These are phyloP conservation scores for Nothura maculosa DNA, from an alignment of 2,797 vertebrate genomes.

Conservation along the genomic window DNA sequence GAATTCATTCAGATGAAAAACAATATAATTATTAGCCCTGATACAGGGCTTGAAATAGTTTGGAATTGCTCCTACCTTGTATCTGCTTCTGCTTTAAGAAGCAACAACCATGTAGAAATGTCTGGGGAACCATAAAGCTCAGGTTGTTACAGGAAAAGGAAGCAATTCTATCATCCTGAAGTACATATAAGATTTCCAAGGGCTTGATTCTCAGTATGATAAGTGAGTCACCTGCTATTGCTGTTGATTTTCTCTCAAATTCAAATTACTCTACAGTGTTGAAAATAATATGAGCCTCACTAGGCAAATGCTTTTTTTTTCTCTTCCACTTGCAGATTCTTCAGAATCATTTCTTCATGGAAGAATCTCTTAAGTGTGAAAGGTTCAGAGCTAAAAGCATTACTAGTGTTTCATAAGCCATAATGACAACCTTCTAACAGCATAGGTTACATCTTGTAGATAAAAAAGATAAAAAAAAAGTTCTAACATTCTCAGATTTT, in stretches of 20 bases:
- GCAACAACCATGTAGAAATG: not conserved
- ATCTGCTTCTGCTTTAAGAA: not conserved
- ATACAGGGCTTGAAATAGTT: not conserved
- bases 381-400: not conserved
- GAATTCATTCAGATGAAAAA: not conserved
- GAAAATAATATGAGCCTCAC: rapidly evolving
- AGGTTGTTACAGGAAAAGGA: rapidly evolving
- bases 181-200: not conserved
- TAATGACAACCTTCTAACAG: not conserved
- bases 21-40: rapidly evolving
- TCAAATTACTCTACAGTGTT: rapidly evolving
- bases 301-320: not conserved
- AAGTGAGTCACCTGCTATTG: not conserved
- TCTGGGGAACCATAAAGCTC: rapidly evolving
- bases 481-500: not conserved
- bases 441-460: not conserved
- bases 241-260: not conserved
- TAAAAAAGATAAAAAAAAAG: not conserved
- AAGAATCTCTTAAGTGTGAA: rapidly evolving
- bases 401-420: not conserved
- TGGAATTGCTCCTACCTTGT: not conserved
- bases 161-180: not conserved
- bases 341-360: not conserved
- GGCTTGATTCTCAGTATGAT: not conserved
- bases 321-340: not conserved